Conservation (phyloP, 2,797 vertebrate species). For the Acanthurus lineatus region DNA sequence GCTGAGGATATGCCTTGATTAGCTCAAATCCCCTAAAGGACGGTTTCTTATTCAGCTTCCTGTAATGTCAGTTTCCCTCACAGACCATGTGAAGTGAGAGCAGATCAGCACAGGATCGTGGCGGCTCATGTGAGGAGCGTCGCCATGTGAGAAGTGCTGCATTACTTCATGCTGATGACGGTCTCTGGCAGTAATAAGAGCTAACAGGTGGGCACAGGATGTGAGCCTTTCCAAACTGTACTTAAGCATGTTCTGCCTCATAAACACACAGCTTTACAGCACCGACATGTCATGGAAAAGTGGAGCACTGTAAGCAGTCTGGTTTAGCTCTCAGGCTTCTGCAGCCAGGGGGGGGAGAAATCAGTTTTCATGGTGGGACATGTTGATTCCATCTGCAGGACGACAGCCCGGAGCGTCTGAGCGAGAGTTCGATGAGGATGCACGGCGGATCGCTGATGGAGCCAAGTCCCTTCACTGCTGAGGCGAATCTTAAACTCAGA, state of each 20-base stretch:
- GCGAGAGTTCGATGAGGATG: neutral
- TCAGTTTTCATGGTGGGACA: slow-evolving; percentile 35
- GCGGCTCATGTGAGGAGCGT: neutral
- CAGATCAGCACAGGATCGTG: slow-evolving; percentile 10
- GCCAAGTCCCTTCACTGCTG: neutral
- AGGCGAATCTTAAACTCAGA: slow-evolving; percentile 7
- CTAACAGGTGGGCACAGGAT: slow-evolving; percentile 56
- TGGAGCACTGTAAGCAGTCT: neutral
- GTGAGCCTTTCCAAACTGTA: slow-evolving; percentile 17
- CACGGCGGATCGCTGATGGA: neutral
- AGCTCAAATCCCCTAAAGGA: slow-evolving; percentile 9
- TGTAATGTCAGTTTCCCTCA: slow-evolving; percentile 13
- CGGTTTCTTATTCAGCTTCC: neutral
- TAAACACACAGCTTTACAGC: neutral
- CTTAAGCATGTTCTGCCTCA: slow-evolving; percentile 8
- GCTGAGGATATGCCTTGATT: slow-evolving; percentile 17
- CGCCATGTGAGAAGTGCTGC: slow-evolving; percentile 7
- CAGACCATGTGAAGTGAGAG: neutral
- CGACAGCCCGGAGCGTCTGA: neutral
- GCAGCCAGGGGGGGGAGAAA: neutral
- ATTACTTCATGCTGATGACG: slow-evolving; percentile 5
- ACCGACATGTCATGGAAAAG: slow-evolving; percentile 1
- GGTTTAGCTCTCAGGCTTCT: slow-evolving; percentile 7
- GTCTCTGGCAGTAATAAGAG: slow-evolving; percentile 1
- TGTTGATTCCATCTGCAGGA: slow-evolving; percentile 18